phyloP scores from a whole-genome alignment of 2,113 vertebrate species.

The Leptosomus discolor region DNA sequence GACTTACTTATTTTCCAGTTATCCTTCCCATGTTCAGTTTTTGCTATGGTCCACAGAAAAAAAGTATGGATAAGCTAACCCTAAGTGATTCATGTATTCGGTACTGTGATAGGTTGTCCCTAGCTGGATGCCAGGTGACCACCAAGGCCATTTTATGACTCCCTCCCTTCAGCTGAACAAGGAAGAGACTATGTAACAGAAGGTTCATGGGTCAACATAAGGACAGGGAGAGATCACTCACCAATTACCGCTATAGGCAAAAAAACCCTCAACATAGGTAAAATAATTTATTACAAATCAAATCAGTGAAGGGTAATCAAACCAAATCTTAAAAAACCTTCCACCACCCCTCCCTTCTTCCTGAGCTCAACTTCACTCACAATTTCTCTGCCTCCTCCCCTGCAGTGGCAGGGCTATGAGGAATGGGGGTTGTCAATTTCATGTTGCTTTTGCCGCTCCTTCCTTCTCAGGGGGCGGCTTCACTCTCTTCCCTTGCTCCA shows the following conservation, averaged over 20 bases:
- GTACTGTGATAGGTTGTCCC: accelerated
- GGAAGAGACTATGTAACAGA: not conserved
- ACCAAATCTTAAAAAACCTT: not conserved
- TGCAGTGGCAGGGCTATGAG: no score
- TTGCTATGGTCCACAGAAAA: not conserved
- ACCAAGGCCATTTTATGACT: not conserved
- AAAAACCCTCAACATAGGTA: no score
- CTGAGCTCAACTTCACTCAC: not conserved
- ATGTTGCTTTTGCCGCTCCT: not conserved
- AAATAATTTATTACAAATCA: no score
- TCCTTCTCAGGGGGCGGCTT: accelerated
- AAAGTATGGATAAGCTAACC: not conserved
- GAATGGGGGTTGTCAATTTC: not conserved
- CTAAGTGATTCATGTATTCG: accelerated
- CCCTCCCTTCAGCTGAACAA: not conserved
- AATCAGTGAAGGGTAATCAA: not conserved
- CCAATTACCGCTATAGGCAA: accelerated
- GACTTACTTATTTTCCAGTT: not conserved
- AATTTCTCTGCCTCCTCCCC: not conserved
- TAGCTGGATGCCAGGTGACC: not conserved
- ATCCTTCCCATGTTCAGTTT: not conserved
- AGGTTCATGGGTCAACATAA: accelerated
- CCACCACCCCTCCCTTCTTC: not conserved
- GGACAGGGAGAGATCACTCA: not conserved
- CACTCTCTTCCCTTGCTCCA: not conserved